A percentile compares a stretch with the other conserved stretches of the same genome.
Conservation (phyloP, 2,113 vertebrate species). For the Bubo blakistoni region DNA sequence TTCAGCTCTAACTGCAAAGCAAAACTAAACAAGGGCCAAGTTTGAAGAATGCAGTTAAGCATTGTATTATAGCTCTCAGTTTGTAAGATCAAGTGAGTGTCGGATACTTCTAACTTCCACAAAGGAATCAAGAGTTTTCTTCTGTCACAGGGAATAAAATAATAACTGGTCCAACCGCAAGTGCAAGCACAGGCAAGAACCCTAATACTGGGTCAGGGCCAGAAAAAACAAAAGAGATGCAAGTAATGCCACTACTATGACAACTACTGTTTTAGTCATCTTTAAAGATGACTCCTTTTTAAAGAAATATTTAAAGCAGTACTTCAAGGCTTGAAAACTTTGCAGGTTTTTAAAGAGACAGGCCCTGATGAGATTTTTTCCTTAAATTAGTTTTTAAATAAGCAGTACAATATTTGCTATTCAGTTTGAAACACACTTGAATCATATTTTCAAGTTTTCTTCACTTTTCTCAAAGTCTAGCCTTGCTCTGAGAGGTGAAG, state of each 20-base stretch:
- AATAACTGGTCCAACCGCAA: background rate
- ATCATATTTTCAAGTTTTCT: background rate
- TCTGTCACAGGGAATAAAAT: background rate
- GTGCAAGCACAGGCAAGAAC: conserved; percentile 12
- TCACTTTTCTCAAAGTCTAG: background rate
- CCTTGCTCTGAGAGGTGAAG: background rate
- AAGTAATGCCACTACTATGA: background rate
- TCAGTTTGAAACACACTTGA: background rate
- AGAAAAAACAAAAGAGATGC: background rate
- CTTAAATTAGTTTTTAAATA: background rate
- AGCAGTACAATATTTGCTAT: background rate
- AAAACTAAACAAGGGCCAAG: background rate
- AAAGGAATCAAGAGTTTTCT: background rate
- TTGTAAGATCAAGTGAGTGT: no score
- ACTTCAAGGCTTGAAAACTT: background rate
- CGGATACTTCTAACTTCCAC: no score
- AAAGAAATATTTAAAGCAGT: background rate
- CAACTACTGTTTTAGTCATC: background rate
- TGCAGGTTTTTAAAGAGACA: background rate
- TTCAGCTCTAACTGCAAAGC: background rate
- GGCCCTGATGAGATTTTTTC: background rate
- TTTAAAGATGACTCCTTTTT: background rate
- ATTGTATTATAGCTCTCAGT: accelerated
- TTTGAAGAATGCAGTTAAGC: background rate
- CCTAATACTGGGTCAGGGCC: background rate